These are phyloP conservation scores for Patiria pectinifera DNA, from an alignment of 53 echinoderm and acorn worm genomes.

Conservation along the genomic window DNA sequence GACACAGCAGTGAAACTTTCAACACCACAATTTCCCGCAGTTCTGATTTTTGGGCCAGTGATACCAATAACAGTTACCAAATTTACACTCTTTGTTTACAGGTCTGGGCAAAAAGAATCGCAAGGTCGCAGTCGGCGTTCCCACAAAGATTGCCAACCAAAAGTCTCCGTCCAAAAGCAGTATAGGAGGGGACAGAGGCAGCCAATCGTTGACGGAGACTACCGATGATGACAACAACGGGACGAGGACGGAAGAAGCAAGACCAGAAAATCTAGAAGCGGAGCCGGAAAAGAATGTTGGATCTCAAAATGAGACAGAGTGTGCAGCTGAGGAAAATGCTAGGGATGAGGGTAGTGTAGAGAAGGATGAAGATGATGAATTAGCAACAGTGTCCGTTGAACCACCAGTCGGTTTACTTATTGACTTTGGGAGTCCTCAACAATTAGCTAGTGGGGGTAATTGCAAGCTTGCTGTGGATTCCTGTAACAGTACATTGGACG, in stretches of 20 bases:
- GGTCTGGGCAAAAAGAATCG: slow-evolving; percentile 88
- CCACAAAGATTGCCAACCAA: slow-evolving; percentile 60
- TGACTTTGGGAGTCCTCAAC: slow-evolving; percentile 51
- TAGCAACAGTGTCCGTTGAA: neutral
- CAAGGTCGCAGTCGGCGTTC: slow-evolving; percentile 76
- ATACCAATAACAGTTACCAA: neutral
- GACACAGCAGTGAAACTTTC: too few relatives aligned
- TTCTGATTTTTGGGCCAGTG: neutral
- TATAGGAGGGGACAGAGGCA: neutral
- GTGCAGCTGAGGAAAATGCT: neutral
- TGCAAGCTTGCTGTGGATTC: neutral
- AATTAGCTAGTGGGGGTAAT: neutral
- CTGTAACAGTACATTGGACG: neutral
- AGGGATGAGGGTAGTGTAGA: neutral
- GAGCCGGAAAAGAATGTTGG: slow-evolving; percentile 43
- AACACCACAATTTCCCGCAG: neutral
- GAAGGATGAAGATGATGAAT: slow-evolving; percentile 4
- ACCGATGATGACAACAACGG: slow-evolving; percentile 47
- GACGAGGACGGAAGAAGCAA: slow-evolving; percentile 55
- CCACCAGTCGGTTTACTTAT: slow-evolving; percentile 50
- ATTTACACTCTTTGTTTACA: slow-evolving; percentile 8
- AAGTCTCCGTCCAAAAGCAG: slow-evolving; percentile 19
- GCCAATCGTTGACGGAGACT: neutral
- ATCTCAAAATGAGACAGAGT: neutral
- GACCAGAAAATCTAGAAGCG: slow-evolving; percentile 67